These are phyloP conservation scores for Magallana angulata DNA, from an alignment of 1,140 invertebrate species.

Conservation along the genomic window DNA sequence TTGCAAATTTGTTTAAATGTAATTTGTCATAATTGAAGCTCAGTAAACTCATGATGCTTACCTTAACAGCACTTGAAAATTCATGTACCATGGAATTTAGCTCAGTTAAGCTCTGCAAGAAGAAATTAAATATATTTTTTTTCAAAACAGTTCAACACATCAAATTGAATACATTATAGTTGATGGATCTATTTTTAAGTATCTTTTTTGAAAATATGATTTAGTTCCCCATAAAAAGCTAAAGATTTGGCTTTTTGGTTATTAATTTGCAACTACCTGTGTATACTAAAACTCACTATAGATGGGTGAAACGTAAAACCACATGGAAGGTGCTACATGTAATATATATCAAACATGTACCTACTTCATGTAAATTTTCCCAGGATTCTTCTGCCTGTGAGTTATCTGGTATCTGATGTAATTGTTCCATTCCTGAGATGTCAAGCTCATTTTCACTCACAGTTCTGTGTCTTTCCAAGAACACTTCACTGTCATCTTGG, in stretches of 20 bases:
- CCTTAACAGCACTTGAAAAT: slow-evolving; percentile 69
- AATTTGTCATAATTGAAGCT: too few relatives aligned
- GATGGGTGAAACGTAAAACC: too few relatives aligned
- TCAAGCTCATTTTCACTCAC: slow-evolving; percentile 10
- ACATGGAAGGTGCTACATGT: too few relatives aligned
- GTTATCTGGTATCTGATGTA: slow-evolving; percentile 63
- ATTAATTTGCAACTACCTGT: too few relatives aligned
- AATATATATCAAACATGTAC: not conserved
- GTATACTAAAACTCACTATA: too few relatives aligned
- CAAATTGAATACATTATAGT: too few relatives aligned
- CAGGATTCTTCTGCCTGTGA: slow-evolving; percentile 69
- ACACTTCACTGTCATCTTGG: not conserved
- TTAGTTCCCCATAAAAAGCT: too few relatives aligned
- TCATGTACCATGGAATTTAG: slow-evolving; percentile 72
- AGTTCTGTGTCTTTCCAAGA: not conserved
- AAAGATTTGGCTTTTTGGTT: too few relatives aligned
- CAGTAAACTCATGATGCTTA: slow-evolving; percentile 49
- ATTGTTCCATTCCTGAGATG: slow-evolving; percentile 40
- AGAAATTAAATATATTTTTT: not conserved
- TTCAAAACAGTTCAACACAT: too few relatives aligned
- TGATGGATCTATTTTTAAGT: too few relatives aligned
- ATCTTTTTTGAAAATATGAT: too few relatives aligned
- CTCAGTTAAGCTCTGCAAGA: slow-evolving; percentile 70
- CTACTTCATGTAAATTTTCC: slow-evolving; percentile 72
- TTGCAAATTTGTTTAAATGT: too few relatives aligned